Evolutionary conservation across 2,113 vertebrate species (phyloP), one percentile per base, ranked within the genome.

Genomic region (Andinoacara biseriatus): DNA sequence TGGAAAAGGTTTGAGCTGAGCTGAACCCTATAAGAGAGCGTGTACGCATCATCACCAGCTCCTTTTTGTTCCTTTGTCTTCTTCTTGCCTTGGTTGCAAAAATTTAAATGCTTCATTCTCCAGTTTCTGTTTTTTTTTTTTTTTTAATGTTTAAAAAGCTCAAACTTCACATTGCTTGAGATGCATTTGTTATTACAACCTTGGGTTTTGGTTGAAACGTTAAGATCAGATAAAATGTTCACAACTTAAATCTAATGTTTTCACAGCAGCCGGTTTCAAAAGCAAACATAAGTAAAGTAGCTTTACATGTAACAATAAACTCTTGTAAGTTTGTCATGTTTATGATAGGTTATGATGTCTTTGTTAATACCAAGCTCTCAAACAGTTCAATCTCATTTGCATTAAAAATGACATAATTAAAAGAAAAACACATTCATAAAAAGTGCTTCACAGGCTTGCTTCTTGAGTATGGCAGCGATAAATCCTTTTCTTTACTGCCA

Each of bases 1-100:
- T 60, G 10, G 69, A 82, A 67, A 26, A 85, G 40, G 43, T 86
- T 82, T 83, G 33, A 87, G 46, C 72, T 15, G 24, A 54, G 46
- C 59, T 33, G n/a, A 80, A 60, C 15, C n/a, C 38, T n/a, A 20
- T 38, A 31, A 57, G 52, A 38, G 17, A 40, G 26, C 58, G 14
- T 1, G 10, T 11, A 5, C 65, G 75, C 38, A 65, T 69, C 76
- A 46, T 5, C 18, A 38, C 22, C n/a, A 9, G 18, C 38, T 35
- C 20, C 24, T 29, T 17, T 59, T 7, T 10, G 60, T 26, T 74
- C 3, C 1, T 31, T 38, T 67, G 6, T 3, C 38, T 40, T 57
- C 10, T 20, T 8, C 17, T 33, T 33, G 26, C 81, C 7, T 58
- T 49, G 26, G 33, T 58, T 57, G n/a, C 26, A 40, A 9, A 3